Evolutionary conservation across 2,888 invertebrate genomes (phyloP), one percentile per base, ranked within the genome.

Genomic region (Acrobasis suavella): DNA sequence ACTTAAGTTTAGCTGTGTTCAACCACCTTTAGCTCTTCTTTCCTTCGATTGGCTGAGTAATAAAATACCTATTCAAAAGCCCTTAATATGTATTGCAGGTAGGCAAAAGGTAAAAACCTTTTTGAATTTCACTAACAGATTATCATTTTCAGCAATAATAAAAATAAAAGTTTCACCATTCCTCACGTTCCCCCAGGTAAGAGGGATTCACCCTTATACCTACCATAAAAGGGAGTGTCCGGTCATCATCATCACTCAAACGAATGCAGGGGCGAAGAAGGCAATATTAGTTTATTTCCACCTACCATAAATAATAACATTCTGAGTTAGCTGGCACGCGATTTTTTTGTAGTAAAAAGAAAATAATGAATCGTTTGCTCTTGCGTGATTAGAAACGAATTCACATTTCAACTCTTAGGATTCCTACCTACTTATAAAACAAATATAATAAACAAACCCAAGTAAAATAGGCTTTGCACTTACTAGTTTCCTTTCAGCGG

Each of bases 191-290:
- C 82, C 83, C 85, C 73, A 58, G 64, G 67, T 68, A 56, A 55
- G 72, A 81, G 87, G 89, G 89, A 80, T 76, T 78, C 77, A 84
- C 89, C 89, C 88, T 81, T 73, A 70, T 74, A 74, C 70, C 71
- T 65, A 65, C 75, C 72, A 77, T 81, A 82, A 82, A 79, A 84
- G 86, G 90, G 90, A 79, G 89, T 82, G 86, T 74, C 76, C 77
- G 71, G 76, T 80, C 77, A 86, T 87, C 85, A 88, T 81, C 85
- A 87, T 83, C 78, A 69, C 69, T 86, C 80, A 85, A 69, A 72
- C 80, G 85, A 69, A 72, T 73, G 67, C 61, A 68, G 73, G 83
- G 81, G 81, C 68, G 73, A 78, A 74, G 74, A 77, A 77, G 74
- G 76, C 75, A 76, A 81, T 85, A 81, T 80, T 77, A 78, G 72